phyloP scores from a whole-genome alignment of 2,888 invertebrate genomes.

The Agrochola litura region DNA sequence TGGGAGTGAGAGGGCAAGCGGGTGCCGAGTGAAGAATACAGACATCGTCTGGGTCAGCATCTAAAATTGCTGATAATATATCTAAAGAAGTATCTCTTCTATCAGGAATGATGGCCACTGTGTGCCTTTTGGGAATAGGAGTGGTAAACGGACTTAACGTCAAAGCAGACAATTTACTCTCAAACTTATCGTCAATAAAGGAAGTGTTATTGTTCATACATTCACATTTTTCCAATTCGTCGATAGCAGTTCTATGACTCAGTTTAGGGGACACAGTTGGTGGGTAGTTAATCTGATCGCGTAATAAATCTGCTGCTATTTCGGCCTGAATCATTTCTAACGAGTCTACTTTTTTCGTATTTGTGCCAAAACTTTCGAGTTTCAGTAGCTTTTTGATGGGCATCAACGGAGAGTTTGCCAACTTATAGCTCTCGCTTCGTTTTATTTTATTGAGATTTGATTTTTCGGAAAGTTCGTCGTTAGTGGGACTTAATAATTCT shows the following conservation, averaged over 20 bases:
- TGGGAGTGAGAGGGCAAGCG: constrained; percentile 87
- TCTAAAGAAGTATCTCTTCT: constrained; percentile 83
- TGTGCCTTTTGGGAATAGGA: constrained; percentile 84
- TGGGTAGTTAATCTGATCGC: constrained; percentile 93
- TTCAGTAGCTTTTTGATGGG: constrained; percentile 92
- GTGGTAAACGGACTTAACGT: constrained; percentile 86
- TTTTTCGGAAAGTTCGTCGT: constrained; percentile 73
- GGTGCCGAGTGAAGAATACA: constrained; percentile 85
- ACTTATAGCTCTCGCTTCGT: constrained; percentile 96
- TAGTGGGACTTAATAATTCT: constrained; percentile 64
- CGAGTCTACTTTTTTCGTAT: constrained; percentile 87
- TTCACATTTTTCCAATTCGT: constrained; percentile 81
- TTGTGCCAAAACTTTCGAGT: constrained; percentile 86
- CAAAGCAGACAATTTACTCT: constrained; percentile 83
- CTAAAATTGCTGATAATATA: constrained; percentile 86
- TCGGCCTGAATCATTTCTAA: constrained; percentile 91
- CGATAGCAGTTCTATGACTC: constrained; percentile 76
- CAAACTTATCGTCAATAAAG: constrained; percentile 80
- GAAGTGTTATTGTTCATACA: constrained; percentile 76
- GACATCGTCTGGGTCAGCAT: constrained; percentile 86
- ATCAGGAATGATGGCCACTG: constrained; percentile 83
- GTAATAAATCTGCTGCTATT: constrained; percentile 91
- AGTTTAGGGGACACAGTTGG: constrained; percentile 91
- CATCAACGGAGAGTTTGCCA: constrained; percentile 94
- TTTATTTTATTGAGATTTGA: constrained; percentile 90